A percentile compares a stretch with the other conserved stretches of the same genome.
phyloP scores from a whole-genome alignment of 2,113 vertebrate species.

The Balaeniceps rex region DNA sequence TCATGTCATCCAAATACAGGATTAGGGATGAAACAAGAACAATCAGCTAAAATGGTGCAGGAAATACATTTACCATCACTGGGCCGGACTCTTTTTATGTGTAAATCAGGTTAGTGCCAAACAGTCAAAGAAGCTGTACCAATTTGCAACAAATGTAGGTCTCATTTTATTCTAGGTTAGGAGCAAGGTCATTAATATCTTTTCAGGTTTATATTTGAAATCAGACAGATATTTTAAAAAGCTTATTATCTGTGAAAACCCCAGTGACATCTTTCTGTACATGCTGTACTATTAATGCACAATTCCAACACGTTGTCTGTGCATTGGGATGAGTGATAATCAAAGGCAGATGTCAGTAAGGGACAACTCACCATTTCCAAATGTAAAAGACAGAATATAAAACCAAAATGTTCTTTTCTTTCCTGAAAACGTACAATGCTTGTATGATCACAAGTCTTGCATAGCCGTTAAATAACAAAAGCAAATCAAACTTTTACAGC shows the following conservation, averaged over 20 bases:
- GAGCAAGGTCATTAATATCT: background rate
- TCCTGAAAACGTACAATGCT: background rate
- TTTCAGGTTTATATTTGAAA: conserved; percentile 7
- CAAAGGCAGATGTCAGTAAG: conserved; percentile 16
- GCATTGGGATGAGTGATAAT: conserved; percentile 15
- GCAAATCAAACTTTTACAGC: background rate
- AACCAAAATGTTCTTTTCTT: background rate
- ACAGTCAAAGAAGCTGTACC: background rate
- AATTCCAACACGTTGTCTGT: conserved; percentile 1
- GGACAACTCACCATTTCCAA: background rate
- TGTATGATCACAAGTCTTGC: background rate
- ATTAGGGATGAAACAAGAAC: background rate
- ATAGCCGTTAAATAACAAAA: background rate
- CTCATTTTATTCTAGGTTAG: conserved; percentile 2
- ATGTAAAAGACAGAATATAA: background rate
- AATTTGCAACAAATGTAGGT: background rate
- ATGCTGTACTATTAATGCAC: background rate
- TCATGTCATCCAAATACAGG: background rate
- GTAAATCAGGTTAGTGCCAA: background rate
- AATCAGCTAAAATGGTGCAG: background rate
- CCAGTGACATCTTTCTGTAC: background rate
- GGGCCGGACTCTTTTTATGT: background rate
- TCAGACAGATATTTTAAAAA: background rate
- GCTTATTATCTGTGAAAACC: background rate
- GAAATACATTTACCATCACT: background rate